These are phyloP conservation scores for Choreutis nemorana DNA, from an alignment of 2,888 invertebrate species.

Conservation along the genomic window DNA sequence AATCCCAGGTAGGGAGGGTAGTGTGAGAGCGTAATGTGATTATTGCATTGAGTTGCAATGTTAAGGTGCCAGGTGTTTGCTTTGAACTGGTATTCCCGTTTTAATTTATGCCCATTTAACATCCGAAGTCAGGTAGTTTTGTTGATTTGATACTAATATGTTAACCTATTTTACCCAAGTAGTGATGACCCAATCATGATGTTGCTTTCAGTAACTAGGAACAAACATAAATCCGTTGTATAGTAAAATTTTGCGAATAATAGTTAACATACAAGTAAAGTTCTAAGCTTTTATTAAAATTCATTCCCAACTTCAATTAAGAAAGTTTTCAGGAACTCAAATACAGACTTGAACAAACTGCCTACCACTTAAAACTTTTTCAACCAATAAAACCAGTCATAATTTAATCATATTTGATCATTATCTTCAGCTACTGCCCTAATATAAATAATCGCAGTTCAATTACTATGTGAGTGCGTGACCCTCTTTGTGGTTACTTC, in stretches of 20 bases:
- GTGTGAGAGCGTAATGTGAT: slow-evolving; percentile 33
- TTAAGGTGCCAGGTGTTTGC: slow-evolving; percentile 31
- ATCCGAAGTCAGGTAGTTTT: neutral
- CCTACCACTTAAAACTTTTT: too few relatives aligned
- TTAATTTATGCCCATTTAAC: neutral
- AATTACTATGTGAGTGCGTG: slow-evolving; percentile 37
- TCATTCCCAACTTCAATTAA: too few relatives aligned
- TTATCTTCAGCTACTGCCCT: slow-evolving; percentile 24
- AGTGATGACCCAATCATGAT: too few relatives aligned
- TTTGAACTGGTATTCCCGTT: slow-evolving; percentile 3
- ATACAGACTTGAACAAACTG: too few relatives aligned
- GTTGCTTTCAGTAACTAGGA: too few relatives aligned
- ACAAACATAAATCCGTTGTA: too few relatives aligned
- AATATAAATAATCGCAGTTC: slow-evolving; percentile 39
- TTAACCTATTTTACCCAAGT: too few relatives aligned
- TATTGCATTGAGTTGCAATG: slow-evolving; percentile 26
- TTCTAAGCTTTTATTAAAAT: too few relatives aligned
- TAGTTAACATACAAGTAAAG: too few relatives aligned
- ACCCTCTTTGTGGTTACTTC: slow-evolving; percentile 37
- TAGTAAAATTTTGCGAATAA: too few relatives aligned
- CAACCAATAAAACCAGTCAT: too few relatives aligned
- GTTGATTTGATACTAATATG: neutral
- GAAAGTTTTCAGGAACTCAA: too few relatives aligned
- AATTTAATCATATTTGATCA: slow-evolving; percentile 10
- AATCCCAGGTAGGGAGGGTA: slow-evolving; percentile 1